Conservation (phyloP, 2,797 vertebrate genomes). For the Clamator glandarius region DNA sequence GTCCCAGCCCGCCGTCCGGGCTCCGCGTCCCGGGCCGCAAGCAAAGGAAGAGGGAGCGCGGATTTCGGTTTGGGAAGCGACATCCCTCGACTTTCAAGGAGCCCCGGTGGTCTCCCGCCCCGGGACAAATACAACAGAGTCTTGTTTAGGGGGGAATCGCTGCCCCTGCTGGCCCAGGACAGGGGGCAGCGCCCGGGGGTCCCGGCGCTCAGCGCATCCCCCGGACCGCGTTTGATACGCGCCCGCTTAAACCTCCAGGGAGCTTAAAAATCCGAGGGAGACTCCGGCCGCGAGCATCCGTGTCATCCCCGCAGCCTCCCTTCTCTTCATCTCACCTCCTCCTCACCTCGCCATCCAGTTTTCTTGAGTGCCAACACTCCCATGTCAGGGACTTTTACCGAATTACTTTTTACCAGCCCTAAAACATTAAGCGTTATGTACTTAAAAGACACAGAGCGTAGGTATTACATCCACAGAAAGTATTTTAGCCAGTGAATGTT, state of each 20-base stretch:
- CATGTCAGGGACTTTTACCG: conserved; percentile 3
- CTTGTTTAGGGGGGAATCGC: background rate
- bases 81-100: background rate
- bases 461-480: conserved; percentile 71
- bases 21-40: background rate
- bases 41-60: too few species aligned
- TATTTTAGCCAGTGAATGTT: conserved; percentile 79
- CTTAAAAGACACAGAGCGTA: conserved; percentile 70
- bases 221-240: too few species aligned
- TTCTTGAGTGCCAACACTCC: background rate
- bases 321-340: background rate
- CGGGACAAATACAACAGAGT: background rate
- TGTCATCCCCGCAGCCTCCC: background rate
- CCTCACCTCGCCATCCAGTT: background rate
- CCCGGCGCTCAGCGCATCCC: too few species aligned
- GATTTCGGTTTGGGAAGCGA: background rate
- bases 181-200: background rate
- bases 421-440: conserved; percentile 71
- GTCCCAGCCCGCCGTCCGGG: too few species aligned
- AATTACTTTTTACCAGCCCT: conserved; percentile 60
- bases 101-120: background rate
- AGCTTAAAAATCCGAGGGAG: too few species aligned
- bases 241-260: background rate
- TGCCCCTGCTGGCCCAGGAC: background rate
- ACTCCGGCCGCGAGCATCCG: background rate